A percentile compares a stretch with the other conserved stretches of the same genome.
Evolutionary conservation across 2,113 vertebrate genomes (phyloP).

Genomic region (Psittacus erithacus): DNA sequence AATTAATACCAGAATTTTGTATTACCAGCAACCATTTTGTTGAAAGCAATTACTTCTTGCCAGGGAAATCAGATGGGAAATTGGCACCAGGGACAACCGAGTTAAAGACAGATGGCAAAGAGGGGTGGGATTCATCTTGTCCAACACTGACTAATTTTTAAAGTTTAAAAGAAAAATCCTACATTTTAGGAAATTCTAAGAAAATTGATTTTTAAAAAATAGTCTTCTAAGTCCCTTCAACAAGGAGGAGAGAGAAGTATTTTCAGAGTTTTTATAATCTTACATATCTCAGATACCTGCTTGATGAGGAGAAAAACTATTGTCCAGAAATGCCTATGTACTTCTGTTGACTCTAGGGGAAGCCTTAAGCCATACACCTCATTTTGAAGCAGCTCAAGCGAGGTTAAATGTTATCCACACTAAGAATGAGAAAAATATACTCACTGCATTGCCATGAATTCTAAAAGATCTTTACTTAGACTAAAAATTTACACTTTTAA

Average conservation of each 20-base stretch:
- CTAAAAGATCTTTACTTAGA: not conserved
- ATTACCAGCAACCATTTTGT: not conserved
- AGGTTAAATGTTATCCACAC: not conserved
- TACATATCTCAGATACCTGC: not conserved
- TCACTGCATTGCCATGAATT: not conserved
- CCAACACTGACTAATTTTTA: constrained; percentile 7
- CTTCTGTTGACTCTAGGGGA: not conserved
- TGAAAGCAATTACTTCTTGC: constrained; percentile 46
- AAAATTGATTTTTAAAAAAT: not conserved
- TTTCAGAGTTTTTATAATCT: not conserved
- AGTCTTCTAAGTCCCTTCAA: not conserved
- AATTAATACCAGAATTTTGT: not conserved
- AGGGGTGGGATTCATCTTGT: constrained; percentile 48
- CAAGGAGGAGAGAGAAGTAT: not conserved
- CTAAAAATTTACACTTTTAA: not conserved
- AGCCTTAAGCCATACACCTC: not conserved
- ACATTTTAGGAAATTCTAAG: not conserved
- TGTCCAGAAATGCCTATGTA: not conserved
- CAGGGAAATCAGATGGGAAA: constrained; percentile 60
- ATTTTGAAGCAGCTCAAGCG: not conserved
- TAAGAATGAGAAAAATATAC: not conserved
- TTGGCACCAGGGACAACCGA: constrained; percentile 54
- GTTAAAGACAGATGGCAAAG: constrained; percentile 62
- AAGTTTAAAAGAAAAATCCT: not conserved
- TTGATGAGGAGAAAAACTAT: not conserved